phyloP scores from a whole-genome alignment of 2,888 invertebrate genomes.

The Sarcophaga subvicina region DNA sequence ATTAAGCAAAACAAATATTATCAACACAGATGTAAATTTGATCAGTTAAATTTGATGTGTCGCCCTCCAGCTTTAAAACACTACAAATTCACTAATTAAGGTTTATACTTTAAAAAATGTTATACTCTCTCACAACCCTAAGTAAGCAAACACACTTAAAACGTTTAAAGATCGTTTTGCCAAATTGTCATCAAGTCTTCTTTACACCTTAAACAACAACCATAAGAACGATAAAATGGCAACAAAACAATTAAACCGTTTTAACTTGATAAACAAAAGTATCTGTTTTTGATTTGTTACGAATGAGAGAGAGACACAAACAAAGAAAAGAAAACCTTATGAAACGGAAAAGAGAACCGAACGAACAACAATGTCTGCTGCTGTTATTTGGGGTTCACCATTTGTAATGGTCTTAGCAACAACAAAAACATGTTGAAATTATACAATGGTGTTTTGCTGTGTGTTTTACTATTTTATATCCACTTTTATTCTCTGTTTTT shows the following conservation, averaged over 20 bases:
- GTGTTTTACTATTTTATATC: conserved; percentile 27
- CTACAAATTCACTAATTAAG: too few relatives aligned
- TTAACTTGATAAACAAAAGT: neutral
- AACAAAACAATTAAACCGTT: neutral
- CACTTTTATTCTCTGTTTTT: conserved; percentile 18
- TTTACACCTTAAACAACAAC: neutral
- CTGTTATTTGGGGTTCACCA: neutral
- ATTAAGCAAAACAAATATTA: too few relatives aligned
- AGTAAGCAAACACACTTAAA: too few relatives aligned
- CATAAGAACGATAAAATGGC: neutral
- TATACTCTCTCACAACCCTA: too few relatives aligned
- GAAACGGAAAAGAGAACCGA: neutral
- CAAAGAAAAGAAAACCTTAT: neutral
- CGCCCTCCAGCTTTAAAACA: too few relatives aligned
- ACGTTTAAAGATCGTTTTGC: too few relatives aligned
- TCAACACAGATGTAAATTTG: too few relatives aligned
- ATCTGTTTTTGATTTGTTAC: conserved; percentile 39
- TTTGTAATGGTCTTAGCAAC: conserved; percentile 21
- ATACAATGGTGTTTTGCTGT: neutral
- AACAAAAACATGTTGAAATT: conserved; percentile 23
- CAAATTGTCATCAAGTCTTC: too few relatives aligned
- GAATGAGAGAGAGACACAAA: conserved; percentile 1
- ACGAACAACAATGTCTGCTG: neutral
- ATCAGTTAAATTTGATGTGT: too few relatives aligned
- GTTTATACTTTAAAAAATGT: too few relatives aligned